Conservation (phyloP, 2,113 vertebrate genomes). For the Urocynchramus pylzowi region DNA sequence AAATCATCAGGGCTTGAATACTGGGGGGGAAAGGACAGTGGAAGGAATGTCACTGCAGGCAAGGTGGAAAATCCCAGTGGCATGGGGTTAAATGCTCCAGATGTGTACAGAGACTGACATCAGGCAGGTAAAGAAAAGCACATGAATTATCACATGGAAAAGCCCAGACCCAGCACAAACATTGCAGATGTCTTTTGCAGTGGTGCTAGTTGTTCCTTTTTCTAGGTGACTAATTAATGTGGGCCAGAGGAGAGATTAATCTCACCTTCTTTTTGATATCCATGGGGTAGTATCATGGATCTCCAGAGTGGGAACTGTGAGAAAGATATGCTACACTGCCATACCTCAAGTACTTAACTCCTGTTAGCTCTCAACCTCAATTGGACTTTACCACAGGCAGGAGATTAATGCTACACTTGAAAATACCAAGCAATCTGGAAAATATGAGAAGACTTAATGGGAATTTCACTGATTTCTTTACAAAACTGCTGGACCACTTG, state of each 20-base stretch:
- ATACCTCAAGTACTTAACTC: not conserved
- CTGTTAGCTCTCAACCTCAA: not conserved
- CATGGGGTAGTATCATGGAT: not conserved
- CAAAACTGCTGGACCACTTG: not conserved
- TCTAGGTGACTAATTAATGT: not conserved
- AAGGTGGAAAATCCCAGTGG: not conserved
- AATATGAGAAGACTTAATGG: not conserved
- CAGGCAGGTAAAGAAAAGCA: not conserved
- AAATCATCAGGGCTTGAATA: not conserved
- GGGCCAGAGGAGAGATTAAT: not conserved
- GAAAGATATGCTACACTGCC: not conserved
- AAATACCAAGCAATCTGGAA: not conserved
- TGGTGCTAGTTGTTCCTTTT: not conserved
- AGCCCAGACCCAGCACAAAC: not conserved
- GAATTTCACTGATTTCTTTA: not conserved
- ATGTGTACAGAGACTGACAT: not conserved
- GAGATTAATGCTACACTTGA: not conserved
- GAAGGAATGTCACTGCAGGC: not conserved
- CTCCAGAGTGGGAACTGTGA: not conserved
- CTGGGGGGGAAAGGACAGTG: not conserved
- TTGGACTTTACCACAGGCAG: not conserved
- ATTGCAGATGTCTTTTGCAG: not conserved
- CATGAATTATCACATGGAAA: not conserved
- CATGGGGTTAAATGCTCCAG: not conserved
- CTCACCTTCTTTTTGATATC: not conserved